These are phyloP conservation scores for Teleogryllus occipitalis DNA, from an alignment of 1,140 invertebrate genomes.

Conservation along the genomic window DNA sequence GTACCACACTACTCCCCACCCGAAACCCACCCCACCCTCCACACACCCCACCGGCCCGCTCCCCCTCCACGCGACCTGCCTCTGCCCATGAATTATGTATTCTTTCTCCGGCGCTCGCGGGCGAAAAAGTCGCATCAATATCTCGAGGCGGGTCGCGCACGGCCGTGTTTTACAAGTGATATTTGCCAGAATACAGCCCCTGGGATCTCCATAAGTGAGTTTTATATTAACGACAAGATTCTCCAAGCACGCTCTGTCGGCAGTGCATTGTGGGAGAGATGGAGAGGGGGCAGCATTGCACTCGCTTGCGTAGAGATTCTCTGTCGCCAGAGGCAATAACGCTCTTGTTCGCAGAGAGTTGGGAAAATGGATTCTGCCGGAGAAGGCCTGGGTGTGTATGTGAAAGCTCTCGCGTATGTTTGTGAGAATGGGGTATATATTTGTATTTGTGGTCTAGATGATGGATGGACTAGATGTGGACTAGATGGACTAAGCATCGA, in stretches of 20 bases:
- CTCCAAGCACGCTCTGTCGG: background rate
- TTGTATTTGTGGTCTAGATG: no score
- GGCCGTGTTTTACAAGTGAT: background rate
- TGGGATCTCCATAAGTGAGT: background rate
- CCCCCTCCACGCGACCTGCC: no score
- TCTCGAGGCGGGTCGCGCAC: background rate
- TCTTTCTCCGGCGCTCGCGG: background rate
- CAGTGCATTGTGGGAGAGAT: background rate
- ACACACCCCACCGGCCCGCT: no score
- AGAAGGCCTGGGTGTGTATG: no score
- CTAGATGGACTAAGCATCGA: no score
- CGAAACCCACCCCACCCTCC: background rate
- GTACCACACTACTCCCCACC: background rate
- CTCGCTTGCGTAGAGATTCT: no score
- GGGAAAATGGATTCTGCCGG: no score
- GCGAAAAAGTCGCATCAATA: background rate
- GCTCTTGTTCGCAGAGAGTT: no score
- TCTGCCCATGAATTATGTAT: background rate
- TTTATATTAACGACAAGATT: constrained; percentile 6
- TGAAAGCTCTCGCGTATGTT: no score
- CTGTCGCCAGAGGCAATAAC: no score
- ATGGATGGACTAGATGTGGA: no score
- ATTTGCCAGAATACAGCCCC: background rate
- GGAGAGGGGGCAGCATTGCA: background rate
- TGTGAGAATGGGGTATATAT: no score